A percentile compares a stretch with the other conserved stretches of the same genome.
Conservation (phyloP, 2,888 invertebrate species). For the Limnephilus rhombicus region DNA sequence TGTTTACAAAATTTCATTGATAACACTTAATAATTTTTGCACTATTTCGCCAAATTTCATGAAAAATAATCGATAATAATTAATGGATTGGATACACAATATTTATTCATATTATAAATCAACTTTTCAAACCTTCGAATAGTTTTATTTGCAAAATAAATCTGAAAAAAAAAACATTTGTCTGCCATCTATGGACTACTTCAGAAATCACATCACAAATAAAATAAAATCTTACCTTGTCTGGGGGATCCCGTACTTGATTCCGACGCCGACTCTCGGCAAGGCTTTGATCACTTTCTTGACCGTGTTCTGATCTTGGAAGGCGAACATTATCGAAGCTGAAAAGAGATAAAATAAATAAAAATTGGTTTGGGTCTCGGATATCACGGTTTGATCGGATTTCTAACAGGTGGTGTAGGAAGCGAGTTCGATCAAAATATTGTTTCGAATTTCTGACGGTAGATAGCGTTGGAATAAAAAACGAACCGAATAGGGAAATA, state of each 20-base stretch:
- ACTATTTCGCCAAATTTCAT: not conserved
- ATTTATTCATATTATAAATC: not conserved
- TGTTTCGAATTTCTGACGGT: constrained; percentile 28
- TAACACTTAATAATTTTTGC: not conserved
- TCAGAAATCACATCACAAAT: not conserved
- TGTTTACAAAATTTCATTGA: not conserved
- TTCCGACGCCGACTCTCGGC: constrained; percentile 98
- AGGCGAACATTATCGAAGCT: constrained; percentile 99
- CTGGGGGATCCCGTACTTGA: constrained; percentile 99
- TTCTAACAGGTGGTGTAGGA: constrained; percentile 21
- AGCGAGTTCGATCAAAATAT: constrained; percentile 14
- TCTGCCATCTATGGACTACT: constrained; percentile 11
- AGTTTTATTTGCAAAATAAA: not conserved
- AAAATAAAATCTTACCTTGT: constrained; percentile 83
- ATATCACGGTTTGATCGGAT: constrained; percentile 16
- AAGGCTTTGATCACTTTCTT: constrained; percentile 98
- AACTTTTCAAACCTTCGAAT: not conserved
- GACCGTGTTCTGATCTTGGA: constrained; percentile 97
- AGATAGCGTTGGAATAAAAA: constrained; percentile 12
- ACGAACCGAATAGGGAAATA: not conserved
- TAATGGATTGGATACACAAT: not conserved
- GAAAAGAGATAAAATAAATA: constrained; percentile 72
- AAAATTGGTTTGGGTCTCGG: constrained; percentile 41
- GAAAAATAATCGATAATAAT: not conserved
- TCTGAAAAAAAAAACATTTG: not conserved